Percentiles rank a stretch among this genome's conserved stretches.
These are phyloP conservation scores for Paralichthys olivaceus DNA, from an alignment of 2,113 vertebrate genomes.

Conservation along the genomic window DNA sequence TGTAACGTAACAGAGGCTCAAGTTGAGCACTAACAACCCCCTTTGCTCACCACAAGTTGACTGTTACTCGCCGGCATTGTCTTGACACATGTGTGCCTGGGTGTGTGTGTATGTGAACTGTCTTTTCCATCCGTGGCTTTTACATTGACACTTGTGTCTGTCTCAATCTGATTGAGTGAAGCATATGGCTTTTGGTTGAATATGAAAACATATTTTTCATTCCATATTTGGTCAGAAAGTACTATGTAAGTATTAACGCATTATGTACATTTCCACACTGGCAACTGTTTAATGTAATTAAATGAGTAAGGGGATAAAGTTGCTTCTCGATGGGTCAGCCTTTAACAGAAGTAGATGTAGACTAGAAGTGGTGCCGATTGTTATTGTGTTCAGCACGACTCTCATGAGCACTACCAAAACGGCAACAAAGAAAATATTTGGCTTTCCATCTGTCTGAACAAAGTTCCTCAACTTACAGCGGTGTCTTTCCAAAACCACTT, in stretches of 20 bases:
- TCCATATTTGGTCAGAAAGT: conserved; percentile 6
- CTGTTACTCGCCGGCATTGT: conserved; percentile 25
- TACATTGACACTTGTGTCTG: neutral
- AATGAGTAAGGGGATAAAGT: neutral
- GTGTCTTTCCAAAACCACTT: conserved; percentile 59
- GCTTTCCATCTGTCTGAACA: conserved; percentile 51
- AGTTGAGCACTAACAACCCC: conserved; percentile 41
- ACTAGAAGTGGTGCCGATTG: neutral
- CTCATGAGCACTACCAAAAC: conserved; percentile 20
- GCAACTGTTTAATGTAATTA: neutral
- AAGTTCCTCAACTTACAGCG: conserved; percentile 45
- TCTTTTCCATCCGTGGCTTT: conserved; percentile 47
- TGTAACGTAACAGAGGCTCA: conserved; percentile 30
- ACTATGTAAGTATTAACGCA: conserved; percentile 5
- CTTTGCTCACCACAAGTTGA: conserved; percentile 39
- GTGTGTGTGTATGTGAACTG: neutral
- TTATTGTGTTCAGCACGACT: neutral
- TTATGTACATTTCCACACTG: too few species aligned
- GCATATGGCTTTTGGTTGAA: neutral
- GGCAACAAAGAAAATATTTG: conserved; percentile 57
- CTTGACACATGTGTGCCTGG: neutral
- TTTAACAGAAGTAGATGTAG: conserved; percentile 4
- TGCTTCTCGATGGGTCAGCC: neutral
- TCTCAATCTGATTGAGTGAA: neutral
- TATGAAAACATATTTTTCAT: conserved; percentile 1